A percentile compares a stretch with the other conserved stretches of the same genome.
These are phyloP conservation scores for Drosophila kanapiae DNA, from an alignment of 1,140 invertebrate species.

Conservation along the genomic window DNA sequence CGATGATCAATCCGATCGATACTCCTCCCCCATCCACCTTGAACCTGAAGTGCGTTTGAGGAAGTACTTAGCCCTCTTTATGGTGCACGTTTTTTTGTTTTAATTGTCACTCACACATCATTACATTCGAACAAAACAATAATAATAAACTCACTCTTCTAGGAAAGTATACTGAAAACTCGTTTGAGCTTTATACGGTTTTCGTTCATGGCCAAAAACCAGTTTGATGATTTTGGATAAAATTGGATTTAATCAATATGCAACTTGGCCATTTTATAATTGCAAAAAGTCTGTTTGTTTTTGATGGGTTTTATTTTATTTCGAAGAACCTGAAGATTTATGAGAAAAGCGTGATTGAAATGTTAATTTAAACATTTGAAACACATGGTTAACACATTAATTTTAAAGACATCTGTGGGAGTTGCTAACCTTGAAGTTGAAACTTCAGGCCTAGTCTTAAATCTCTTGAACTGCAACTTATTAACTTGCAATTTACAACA, in stretches of 20 bases:
- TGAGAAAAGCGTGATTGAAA: conserved; percentile 44
- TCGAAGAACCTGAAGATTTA: conserved; percentile 50
- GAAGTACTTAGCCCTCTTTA: conserved; percentile 28
- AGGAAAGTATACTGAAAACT: conserved; percentile 65
- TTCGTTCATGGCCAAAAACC: conserved; percentile 59
- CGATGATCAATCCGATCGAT: conserved; percentile 28
- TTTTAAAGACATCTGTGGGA: conserved; percentile 3
- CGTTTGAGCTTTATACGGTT: conserved; percentile 50
- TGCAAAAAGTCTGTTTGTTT: conserved; percentile 10
- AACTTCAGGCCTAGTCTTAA: conserved; percentile 1
- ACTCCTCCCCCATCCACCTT: conserved; percentile 22
- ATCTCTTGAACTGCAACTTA: not conserved
- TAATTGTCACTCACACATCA: conserved; percentile 31
- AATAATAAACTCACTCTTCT: conserved; percentile 39
- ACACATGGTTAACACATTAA: not conserved
- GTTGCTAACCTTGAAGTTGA: conserved; percentile 2
- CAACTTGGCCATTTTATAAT: conserved; percentile 64
- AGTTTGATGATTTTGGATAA: conserved; percentile 50
- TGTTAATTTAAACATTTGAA: conserved; percentile 5
- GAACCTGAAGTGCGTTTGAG: conserved; percentile 37
- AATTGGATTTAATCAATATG: conserved; percentile 60
- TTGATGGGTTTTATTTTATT: conserved; percentile 1
- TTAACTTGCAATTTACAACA: too few species aligned
- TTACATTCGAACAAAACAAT: conserved; percentile 4
- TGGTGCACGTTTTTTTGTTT: conserved; percentile 22